These are phyloP conservation scores for Elegia similella DNA, from an alignment of 2,888 invertebrate genomes.

Conservation along the genomic window DNA sequence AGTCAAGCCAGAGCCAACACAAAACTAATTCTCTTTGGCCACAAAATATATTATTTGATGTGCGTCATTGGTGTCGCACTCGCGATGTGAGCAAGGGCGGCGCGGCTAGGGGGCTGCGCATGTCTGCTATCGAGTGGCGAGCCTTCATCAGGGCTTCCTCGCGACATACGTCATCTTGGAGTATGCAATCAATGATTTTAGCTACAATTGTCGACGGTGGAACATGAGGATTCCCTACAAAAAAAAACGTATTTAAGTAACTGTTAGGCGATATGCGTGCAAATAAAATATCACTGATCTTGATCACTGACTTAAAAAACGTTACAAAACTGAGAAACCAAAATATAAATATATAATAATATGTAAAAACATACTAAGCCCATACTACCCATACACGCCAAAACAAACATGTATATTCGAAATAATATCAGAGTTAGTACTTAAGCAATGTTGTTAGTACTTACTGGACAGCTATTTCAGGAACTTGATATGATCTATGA, in stretches of 20 bases:
- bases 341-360: no score
- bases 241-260: neutral
- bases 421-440: neutral
- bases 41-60: slow-evolving; percentile 12
- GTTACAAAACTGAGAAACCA: no score
- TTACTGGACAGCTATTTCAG: slow-evolving; percentile 77
- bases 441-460: slow-evolving; percentile 40
- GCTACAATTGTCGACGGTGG: slow-evolving; percentile 91
- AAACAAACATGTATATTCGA: neutral
- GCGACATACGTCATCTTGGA: slow-evolving; percentile 80
- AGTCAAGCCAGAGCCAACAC: neutral
- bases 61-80: slow-evolving; percentile 37
- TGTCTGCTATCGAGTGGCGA: slow-evolving; percentile 72
- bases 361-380: no score
- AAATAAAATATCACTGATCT: no score
- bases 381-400: no score
- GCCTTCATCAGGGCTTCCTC: slow-evolving; percentile 65
- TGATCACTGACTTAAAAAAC: no score
- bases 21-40: slow-evolving; percentile 11
- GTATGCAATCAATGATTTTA: slow-evolving; percentile 88
- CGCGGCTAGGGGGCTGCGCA: slow-evolving; percentile 55
- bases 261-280: neutral
- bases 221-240: slow-evolving; percentile 87
- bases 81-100: slow-evolving; percentile 53
- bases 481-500: slow-evolving; percentile 68